Evolutionary conservation across 1,140 invertebrate species (phyloP), one percentile per base, ranked within the genome.

Genomic region (Tetramorium parvispinum): DNA sequence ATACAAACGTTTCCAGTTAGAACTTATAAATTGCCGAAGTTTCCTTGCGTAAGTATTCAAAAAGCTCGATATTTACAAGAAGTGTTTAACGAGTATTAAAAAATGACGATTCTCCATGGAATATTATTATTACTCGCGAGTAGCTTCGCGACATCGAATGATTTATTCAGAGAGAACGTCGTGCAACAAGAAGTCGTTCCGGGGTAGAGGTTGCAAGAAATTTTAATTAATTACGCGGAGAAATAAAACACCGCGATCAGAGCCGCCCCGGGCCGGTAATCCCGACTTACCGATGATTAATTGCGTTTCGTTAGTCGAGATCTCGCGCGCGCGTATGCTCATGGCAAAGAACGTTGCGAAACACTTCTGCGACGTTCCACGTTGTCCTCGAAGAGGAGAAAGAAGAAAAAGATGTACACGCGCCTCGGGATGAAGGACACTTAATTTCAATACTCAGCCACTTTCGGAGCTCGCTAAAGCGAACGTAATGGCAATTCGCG

Each of bases 401-500:
- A 21, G n/a, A 24, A 79, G 68, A 82, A 43, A 53, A 37, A 68
- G 46, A 86, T 59, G 51, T 59, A 81, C 49, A 85, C 51, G 59
- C 83, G 71, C 37, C 55, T 70, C 32, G 71, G 77, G 71, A 68
- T 89, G 81, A 73, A 89, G 77, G 75, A 40, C 85, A 91, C 89
- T 88, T 89, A 86, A 86, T 85, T 87, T 91, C 87, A 89, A 89
- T 91, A 86, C 85, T 77, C 86, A 77, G 89, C 61, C 88, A 87
- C 87, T 88, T 91, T 77, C 75, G 86, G 75, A 82, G 78, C 79
- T 73, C 63, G 78, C 81, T 81, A 81, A 87, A 91, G 70, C 73
- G 70, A 27, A 65, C 65, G 82, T 88, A 90, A 87, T 90, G 88
- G 90, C 91, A 90, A 90, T 92, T 92, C 88, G 82, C 88, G 68